These are phyloP conservation scores for Mesaphorura yosii DNA, from an alignment of 1,140 invertebrate species.

Conservation along the genomic window DNA sequence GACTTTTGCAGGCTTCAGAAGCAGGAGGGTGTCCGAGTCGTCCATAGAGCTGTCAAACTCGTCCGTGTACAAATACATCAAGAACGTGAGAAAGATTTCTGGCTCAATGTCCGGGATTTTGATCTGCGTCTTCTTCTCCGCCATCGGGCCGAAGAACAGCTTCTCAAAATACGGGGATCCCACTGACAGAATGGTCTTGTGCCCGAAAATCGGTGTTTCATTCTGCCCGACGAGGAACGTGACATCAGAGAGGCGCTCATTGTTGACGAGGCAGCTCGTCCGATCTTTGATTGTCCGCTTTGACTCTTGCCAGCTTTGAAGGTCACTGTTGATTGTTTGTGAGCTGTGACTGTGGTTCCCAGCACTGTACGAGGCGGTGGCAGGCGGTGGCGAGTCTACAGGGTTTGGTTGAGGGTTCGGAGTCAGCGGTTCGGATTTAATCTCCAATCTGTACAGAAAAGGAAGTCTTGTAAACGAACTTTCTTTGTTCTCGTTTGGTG, in stretches of 20 bases:
- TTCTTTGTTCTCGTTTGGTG: too few relatives aligned
- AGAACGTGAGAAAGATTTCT: constrained; percentile 27
- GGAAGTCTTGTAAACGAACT: too few relatives aligned
- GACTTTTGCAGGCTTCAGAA: constrained; percentile 61
- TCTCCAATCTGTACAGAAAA: too few relatives aligned
- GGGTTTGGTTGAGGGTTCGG: too few relatives aligned
- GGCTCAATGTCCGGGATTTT: constrained; percentile 31
- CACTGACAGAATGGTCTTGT: constrained; percentile 26
- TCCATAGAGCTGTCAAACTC: constrained; percentile 30
- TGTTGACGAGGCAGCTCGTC: constrained; percentile 27
- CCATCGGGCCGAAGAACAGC: constrained; percentile 29
- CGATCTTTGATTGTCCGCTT: constrained; percentile 28
- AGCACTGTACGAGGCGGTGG: too few relatives aligned
- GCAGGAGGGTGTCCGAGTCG: constrained; percentile 24
- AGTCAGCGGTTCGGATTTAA: too few relatives aligned
- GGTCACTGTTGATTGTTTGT: too few relatives aligned
- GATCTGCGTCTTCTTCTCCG: constrained; percentile 10
- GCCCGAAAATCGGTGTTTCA: constrained; percentile 24
- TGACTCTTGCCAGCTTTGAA: constrained; percentile 30
- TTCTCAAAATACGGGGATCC: constrained; percentile 17
- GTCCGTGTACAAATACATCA: constrained; percentile 31
- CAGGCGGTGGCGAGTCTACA: too few relatives aligned
- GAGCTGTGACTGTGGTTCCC: too few relatives aligned
- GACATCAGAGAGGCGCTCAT: constrained; percentile 24
- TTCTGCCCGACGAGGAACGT: constrained; percentile 23